These are phyloP conservation scores for Hystrix brachyura DNA, from an alignment of 2,113 vertebrate species.

Conservation along the genomic window DNA sequence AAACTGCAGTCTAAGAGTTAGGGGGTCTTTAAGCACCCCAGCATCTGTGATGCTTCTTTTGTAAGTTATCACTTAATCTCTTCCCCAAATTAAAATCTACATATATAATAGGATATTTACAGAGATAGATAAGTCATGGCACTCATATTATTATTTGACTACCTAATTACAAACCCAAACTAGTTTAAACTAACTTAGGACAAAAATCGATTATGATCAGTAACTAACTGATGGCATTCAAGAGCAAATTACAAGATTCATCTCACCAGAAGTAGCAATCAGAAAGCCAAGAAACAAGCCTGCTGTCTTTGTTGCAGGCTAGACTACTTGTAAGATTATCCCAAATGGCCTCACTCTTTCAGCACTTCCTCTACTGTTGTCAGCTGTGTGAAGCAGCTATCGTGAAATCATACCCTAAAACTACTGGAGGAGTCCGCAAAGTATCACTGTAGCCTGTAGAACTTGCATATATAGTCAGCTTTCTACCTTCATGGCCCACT, in stretches of 20 bases:
- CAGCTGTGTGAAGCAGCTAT: neutral
- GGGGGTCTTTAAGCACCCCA: neutral
- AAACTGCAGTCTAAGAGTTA: neutral
- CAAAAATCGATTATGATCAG: neutral
- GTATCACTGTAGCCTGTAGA: neutral
- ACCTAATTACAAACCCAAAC: neutral
- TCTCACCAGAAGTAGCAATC: neutral
- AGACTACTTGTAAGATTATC: neutral
- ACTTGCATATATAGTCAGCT: neutral
- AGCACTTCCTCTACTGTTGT: fast-evolving
- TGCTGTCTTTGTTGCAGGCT: neutral
- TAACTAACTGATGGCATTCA: neutral
- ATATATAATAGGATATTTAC: neutral
- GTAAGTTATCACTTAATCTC: neutral
- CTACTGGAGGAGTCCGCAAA: neutral
- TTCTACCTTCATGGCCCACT: neutral
- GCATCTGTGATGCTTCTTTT: neutral
- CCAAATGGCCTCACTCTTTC: neutral
- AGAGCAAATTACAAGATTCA: neutral
- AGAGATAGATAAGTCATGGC: neutral
- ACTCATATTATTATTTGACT: neutral
- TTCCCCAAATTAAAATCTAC: neutral
- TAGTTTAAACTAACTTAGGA: neutral
- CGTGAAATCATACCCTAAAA: neutral
- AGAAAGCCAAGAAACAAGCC: neutral